Percentiles rank a stretch among this genome's conserved stretches.
phyloP scores from a whole-genome alignment of 2,888 invertebrate species.

The Rhagium mordax region DNA sequence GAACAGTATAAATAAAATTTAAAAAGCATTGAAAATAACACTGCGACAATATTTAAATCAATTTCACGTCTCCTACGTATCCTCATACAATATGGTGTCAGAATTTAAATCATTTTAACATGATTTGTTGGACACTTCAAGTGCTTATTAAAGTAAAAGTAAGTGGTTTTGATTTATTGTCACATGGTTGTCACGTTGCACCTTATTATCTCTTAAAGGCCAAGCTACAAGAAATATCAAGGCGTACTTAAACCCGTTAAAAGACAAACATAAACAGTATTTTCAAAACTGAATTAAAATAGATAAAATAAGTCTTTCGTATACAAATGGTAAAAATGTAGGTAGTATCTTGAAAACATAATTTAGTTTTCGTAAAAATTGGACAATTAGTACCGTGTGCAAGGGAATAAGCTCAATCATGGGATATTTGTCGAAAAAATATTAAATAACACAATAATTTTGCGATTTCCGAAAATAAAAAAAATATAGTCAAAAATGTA shows the following conservation, averaged over 20 bases:
- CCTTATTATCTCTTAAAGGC: slow-evolving; percentile 43
- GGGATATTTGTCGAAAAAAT: no score
- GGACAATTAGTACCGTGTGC: no score
- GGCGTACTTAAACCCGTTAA: slow-evolving; percentile 5
- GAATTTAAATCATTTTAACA: slow-evolving; percentile 41
- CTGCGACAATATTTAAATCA: slow-evolving; percentile 37
- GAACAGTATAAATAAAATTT: slow-evolving; percentile 29
- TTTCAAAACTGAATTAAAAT: neutral
- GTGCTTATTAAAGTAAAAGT: slow-evolving; percentile 40
- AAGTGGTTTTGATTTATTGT: slow-evolving; percentile 52
- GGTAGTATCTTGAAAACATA: neutral
- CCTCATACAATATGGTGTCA: slow-evolving; percentile 44
- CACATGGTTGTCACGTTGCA: slow-evolving; percentile 47
- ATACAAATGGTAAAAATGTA: neutral
- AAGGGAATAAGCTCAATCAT: no score
- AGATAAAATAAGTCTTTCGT: neutral
- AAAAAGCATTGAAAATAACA: slow-evolving; percentile 28
- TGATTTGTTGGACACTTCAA: slow-evolving; percentile 38
- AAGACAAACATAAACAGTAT: slow-evolving; percentile 6
- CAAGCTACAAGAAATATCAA: neutral
- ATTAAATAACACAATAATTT: no score
- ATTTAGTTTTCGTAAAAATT: no score
- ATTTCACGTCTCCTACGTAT: slow-evolving; percentile 46
- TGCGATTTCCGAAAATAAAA: no score
- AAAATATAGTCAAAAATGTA: no score